These are phyloP conservation scores for Linurgus olivaceus DNA, from an alignment of 2,797 vertebrate genomes.

Conservation along the genomic window DNA sequence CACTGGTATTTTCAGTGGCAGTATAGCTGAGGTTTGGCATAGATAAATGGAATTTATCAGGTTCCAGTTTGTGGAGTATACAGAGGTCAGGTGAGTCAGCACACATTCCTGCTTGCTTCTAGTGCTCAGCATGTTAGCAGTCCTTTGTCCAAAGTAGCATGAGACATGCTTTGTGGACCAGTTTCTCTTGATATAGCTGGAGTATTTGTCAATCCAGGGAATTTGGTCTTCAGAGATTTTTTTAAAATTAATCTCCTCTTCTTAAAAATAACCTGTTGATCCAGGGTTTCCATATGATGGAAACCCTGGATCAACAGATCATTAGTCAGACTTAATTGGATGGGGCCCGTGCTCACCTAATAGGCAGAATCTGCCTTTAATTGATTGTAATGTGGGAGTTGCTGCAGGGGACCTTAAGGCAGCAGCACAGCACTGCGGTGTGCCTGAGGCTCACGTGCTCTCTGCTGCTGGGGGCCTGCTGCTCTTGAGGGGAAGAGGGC, in stretches of 20 bases:
- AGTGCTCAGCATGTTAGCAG: not conserved
- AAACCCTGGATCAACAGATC: not conserved
- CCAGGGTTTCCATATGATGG: not conserved
- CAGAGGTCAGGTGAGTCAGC: not conserved
- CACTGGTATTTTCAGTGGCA: not conserved
- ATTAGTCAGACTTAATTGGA: not conserved
- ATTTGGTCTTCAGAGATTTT: not conserved
- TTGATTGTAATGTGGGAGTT: not conserved
- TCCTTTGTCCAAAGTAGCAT: not conserved
- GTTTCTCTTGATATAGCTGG: not conserved
- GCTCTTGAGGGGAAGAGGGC: not conserved
- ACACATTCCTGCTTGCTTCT: not conserved
- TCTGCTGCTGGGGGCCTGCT: not conserved
- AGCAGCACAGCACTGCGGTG: rapidly evolving
- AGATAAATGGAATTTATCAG: not conserved
- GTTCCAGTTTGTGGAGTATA: not conserved
- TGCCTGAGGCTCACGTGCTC: rapidly evolving
- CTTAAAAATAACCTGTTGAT: not conserved
- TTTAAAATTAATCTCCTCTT: not conserved
- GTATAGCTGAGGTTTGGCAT: not conserved
- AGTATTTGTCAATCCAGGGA: not conserved
- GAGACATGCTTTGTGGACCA: not conserved
- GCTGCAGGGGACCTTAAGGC: not conserved
- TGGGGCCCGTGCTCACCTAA: not conserved
- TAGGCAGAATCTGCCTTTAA: not conserved